Percentiles rank a stretch among this genome's conserved stretches.
Evolutionary conservation across 1,140 invertebrate species (phyloP).

Genomic region (Tetramorium parvispinum): DNA sequence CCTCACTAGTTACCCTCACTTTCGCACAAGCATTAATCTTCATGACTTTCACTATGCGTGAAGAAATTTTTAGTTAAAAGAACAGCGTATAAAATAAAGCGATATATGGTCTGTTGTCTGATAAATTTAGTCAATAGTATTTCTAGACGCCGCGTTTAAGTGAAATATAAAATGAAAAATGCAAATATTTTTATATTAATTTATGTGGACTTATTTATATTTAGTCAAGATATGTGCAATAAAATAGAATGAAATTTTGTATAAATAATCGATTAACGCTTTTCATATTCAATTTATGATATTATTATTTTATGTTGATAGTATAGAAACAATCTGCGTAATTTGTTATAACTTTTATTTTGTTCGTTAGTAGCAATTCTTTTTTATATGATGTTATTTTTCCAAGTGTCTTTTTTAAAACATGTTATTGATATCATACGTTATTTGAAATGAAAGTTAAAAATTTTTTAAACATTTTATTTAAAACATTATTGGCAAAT

Average conservation of each 20-base stretch:
- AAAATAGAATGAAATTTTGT: background rate
- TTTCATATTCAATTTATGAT: background rate
- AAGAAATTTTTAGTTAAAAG: conserved; percentile 50
- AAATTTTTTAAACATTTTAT: background rate
- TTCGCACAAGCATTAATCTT: conserved; percentile 70
- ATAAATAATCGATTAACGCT: background rate
- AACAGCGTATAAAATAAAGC: conserved; percentile 27
- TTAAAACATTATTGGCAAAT: background rate
- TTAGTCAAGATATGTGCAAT: background rate
- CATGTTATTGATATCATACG: background rate
- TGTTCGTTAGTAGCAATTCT: background rate
- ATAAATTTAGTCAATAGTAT: background rate
- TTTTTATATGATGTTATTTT: background rate
- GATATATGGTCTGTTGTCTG: background rate
- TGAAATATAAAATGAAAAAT: background rate
- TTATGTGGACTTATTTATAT: background rate
- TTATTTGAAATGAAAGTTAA: background rate
- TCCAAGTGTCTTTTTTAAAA: background rate
- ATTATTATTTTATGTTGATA: background rate
- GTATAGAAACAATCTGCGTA: background rate
- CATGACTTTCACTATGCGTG: conserved; percentile 65
- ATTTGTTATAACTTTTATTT: background rate
- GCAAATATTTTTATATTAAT: background rate
- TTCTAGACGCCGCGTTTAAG: background rate
- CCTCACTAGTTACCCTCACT: conserved; percentile 46